Evolutionary conservation across 2,888 invertebrate genomes (phyloP).

Genomic region (Cordylochernes scorpioides): DNA sequence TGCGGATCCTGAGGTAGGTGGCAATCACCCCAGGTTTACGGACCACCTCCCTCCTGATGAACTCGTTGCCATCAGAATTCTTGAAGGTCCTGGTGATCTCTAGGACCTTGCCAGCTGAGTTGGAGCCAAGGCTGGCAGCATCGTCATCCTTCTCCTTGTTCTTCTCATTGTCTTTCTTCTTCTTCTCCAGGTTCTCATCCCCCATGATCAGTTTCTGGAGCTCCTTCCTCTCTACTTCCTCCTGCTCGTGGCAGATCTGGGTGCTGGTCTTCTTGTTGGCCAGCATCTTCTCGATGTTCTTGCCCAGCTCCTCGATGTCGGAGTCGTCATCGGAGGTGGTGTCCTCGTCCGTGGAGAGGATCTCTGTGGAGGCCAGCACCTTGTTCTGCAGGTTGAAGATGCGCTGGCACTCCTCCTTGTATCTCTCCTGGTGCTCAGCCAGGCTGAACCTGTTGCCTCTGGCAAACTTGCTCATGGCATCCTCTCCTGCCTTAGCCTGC

Average conservation of each 20-base stretch:
- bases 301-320: slow-evolving; percentile 89
- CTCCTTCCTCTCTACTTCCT: slow-evolving; percentile 82
- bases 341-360: slow-evolving; percentile 80
- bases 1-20: slow-evolving; percentile 77
- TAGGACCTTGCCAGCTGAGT: slow-evolving; percentile 29
- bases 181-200: slow-evolving; percentile 17
- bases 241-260: slow-evolving; percentile 50
- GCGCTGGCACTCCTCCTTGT: slow-evolving; percentile 93
- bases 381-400: slow-evolving; percentile 89
- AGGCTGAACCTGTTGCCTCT: slow-evolving; percentile 90
- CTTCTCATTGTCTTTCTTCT: slow-evolving; percentile 4
- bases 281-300: slow-evolving; percentile 88
- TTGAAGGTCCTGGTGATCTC: slow-evolving; percentile 77
- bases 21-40: slow-evolving; percentile 81
- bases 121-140: slow-evolving; percentile 1
- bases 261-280: slow-evolving; percentile 83
- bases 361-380: slow-evolving; percentile 67
- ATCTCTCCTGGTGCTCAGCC: slow-evolving; percentile 86
- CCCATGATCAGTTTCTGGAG: slow-evolving; percentile 65
- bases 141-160: slow-evolving; percentile 2
- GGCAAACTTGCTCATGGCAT: slow-evolving; percentile 96
- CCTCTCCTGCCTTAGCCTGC: slow-evolving; percentile 88
- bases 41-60: slow-evolving; percentile 68
- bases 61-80: slow-evolving; percentile 61
- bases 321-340: slow-evolving; percentile 75